Conservation (phyloP, 2,888 invertebrate genomes). For the Thumatha senex region DNA sequence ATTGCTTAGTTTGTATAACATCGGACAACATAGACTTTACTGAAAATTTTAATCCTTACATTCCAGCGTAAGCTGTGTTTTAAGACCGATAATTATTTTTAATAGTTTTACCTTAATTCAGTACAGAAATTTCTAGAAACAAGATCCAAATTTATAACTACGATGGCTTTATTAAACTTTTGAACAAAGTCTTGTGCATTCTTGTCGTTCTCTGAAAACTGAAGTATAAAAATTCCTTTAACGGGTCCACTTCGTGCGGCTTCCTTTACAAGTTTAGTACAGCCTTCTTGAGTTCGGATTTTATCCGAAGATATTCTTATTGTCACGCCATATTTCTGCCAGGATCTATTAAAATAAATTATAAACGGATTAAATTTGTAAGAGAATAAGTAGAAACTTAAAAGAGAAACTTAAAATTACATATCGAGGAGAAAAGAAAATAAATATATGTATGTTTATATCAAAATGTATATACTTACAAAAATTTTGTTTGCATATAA, state of each 20-base stretch:
- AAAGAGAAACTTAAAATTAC: too few relatives aligned
- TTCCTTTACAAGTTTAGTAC: slow-evolving; percentile 45
- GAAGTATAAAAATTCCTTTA: slow-evolving; percentile 53
- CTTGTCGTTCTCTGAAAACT: slow-evolving; percentile 27
- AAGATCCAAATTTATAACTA: slow-evolving; percentile 53
- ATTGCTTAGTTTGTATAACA: too few relatives aligned
- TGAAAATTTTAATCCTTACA: too few relatives aligned
- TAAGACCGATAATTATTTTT: not conserved
- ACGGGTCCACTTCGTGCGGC: slow-evolving; percentile 49
- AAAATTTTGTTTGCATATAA: slow-evolving; percentile 46
- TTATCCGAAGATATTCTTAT: slow-evolving; percentile 49
- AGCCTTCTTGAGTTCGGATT: slow-evolving; percentile 46
- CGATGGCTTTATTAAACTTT: slow-evolving; percentile 44
- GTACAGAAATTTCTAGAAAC: slow-evolving; percentile 46
- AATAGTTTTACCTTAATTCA: slow-evolving; percentile 45
- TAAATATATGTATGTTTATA: too few relatives aligned
- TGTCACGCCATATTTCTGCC: slow-evolving; percentile 44
- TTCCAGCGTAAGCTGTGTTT: too few relatives aligned
- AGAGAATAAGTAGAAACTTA: too few relatives aligned
- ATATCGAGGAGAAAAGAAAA: too few relatives aligned
- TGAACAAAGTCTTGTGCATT: slow-evolving; percentile 33
- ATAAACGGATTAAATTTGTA: too few relatives aligned
- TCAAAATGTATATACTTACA: slow-evolving; percentile 49
- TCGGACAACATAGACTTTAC: too few relatives aligned
- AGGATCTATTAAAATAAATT: slow-evolving; percentile 36